Evolutionary conservation across 2,888 invertebrate species (phyloP), one percentile per base, ranked within the genome.

Genomic region (Heliconius charithonia): DNA sequence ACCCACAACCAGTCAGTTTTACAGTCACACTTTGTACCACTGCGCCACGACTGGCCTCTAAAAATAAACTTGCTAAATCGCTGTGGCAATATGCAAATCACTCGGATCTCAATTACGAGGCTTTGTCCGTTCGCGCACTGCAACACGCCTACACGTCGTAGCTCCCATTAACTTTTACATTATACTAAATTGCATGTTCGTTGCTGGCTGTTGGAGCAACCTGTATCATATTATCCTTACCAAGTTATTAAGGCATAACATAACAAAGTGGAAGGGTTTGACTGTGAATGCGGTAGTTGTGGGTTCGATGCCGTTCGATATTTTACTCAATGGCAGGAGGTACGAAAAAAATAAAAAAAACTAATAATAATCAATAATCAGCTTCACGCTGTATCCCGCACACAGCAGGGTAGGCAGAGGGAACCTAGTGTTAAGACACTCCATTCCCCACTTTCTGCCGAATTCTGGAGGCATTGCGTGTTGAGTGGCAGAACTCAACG

Each of bases 21-120:
- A n/a, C n/a, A n/a, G n/a, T n/a, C n/a, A n/a, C n/a, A n/a, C n/a
- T n/a, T n/a, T n/a, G n/a, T n/a, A n/a, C n/a, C n/a, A n/a, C n/a
- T n/a, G n/a, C n/a, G n/a, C n/a, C n/a, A n/a, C n/a, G n/a, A n/a
- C n/a, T n/a, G n/a, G n/a, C n/a, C n/a, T n/a, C n/a, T n/a, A n/a
- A 51, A 51, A 19, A 51, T 4, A 51, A 45, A 45, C 51, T 7
- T 19, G 19, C 19, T 51, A 6, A 19, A 29, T 29, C 76, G 76
- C 75, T n/a, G 70, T 29, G 80, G 81, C 82, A 83, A 82, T 84
- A 85, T 85, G 85, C 83, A 85, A 85, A 85, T 85, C 84, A 81
- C 81, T 75, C 75, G 70, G 77, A 83, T 82, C 80, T 82, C 82
- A 76, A 78, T 82, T 78, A 82, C 79, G 77, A n/a, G n/a, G 75